These are phyloP conservation scores for Poicephalus meyeri DNA, from an alignment of 2,113 vertebrate genomes.

Conservation along the genomic window DNA sequence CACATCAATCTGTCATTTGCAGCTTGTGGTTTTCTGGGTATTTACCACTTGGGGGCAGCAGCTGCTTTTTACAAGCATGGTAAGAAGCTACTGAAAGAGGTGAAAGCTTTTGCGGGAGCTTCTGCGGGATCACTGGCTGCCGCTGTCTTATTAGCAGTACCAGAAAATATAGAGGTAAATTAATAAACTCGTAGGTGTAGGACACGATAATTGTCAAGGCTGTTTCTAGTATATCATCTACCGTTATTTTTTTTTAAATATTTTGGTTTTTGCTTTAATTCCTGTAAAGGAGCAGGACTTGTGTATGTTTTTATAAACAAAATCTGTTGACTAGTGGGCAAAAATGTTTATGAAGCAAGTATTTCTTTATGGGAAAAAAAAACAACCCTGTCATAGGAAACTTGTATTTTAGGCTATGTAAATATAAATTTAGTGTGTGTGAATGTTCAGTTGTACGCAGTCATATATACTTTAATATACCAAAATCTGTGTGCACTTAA, in stretches of 20 bases:
- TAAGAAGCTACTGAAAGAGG: constrained; percentile 74
- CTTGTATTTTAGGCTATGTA: background rate
- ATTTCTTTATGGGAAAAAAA: background rate
- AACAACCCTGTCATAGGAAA: background rate
- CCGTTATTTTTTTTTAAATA: background rate
- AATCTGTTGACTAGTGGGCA: background rate
- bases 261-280: background rate
- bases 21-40: constrained; percentile 88
- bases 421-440: background rate
- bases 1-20: constrained; percentile 88
- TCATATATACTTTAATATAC: background rate
- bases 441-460: background rate
- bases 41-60: constrained; percentile 91
- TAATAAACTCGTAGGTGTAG: background rate
- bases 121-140: constrained; percentile 90
- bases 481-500: background rate
- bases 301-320: background rate
- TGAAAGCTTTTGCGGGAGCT: constrained; percentile 85
- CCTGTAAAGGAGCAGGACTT: background rate
- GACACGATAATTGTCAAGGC: background rate
- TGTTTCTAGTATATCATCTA: background rate
- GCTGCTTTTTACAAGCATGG: constrained; percentile 84
- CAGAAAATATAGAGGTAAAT: constrained; percentile 89
- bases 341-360: background rate
- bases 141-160: constrained; percentile 84